Evolutionary conservation across 2,113 vertebrate species (phyloP).

Genomic region (Amblyopsis rosae): DNA sequence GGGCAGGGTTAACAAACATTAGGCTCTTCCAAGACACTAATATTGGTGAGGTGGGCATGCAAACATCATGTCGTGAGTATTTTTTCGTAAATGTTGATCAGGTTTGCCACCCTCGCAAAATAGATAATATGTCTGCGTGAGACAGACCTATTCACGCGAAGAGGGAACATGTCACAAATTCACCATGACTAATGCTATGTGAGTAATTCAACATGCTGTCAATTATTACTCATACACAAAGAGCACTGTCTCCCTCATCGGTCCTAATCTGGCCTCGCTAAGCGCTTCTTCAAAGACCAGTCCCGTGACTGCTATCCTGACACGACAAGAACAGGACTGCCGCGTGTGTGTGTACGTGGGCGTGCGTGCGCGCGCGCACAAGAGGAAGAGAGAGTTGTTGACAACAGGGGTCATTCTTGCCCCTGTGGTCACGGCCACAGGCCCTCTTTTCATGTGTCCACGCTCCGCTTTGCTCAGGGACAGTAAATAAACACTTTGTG

Average conservation of each 20-base stretch:
- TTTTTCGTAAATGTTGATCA: not conserved
- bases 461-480: constrained; percentile 23
- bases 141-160: constrained; percentile 57
- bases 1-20: no score
- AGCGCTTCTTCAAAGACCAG: constrained; percentile 45
- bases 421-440: constrained; percentile 36
- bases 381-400: constrained; percentile 5
- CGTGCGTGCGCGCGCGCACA: not conserved
- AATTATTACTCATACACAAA: constrained; percentile 32
- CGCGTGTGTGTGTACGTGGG: not conserved
- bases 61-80: not conserved
- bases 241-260: constrained; percentile 35
- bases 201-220: constrained; percentile 59
- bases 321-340: constrained; percentile 1
- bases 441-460: constrained; percentile 46
- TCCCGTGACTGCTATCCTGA: constrained; percentile 47
- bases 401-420: constrained; percentile 19
- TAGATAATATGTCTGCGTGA: constrained; percentile 16
- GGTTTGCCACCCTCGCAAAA: not conserved
- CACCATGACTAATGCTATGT: constrained; percentile 62
- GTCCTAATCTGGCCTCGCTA: constrained; percentile 25
- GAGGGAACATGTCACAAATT: constrained; percentile 59
- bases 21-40: no score
- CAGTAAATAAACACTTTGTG: constrained; percentile 52
- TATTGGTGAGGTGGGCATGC: no score